phyloP scores from a whole-genome alignment of 2,113 vertebrate species.

The Pipra filicauda region DNA sequence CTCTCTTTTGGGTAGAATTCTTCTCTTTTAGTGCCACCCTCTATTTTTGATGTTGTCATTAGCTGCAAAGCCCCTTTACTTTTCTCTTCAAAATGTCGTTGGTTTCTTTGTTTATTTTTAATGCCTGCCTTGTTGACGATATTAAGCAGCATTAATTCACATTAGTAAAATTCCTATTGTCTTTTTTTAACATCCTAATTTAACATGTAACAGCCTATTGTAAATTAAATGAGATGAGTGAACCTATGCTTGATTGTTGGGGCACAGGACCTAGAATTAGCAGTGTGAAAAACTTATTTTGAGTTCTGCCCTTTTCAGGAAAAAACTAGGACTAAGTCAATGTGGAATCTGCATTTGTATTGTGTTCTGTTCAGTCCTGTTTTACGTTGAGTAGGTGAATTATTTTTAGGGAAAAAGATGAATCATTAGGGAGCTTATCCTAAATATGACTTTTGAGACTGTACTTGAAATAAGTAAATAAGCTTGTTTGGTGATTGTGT shows the following conservation, averaged over 20 bases:
- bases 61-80: not conserved
- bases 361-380: not conserved
- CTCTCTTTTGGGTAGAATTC: constrained; percentile 30
- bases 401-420: not conserved
- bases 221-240: not conserved
- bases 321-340: not conserved
- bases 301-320: not conserved
- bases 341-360: not conserved
- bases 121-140: not conserved
- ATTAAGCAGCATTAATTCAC: constrained; percentile 24
- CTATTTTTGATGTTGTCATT: constrained; percentile 22
- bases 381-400: not conserved
- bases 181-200: not conserved
- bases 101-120: not conserved
- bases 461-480: not conserved
- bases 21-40: not conserved
- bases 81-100: constrained; percentile 34
- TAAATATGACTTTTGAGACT: not conserved
- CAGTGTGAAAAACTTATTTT: not conserved
- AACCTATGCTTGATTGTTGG: not conserved
- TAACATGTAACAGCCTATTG: not conserved
- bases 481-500: not conserved
- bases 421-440: not conserved
- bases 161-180: not conserved
- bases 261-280: not conserved